Base-by-base conservation (phyloP, 92 coral and sea anemone genomes). In the Phenganax stokvisi region DNA sequence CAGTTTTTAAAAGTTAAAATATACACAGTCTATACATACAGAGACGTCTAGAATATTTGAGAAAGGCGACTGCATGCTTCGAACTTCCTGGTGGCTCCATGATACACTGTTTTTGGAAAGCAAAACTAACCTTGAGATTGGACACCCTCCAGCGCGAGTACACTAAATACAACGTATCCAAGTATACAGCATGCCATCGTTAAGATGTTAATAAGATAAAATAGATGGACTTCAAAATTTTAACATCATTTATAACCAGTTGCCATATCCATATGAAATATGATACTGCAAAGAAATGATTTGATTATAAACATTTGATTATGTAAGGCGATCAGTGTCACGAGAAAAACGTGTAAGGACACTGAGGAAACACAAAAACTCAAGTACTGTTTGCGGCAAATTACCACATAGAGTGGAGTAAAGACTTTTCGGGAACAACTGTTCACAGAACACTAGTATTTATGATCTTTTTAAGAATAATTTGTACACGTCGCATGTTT, bases 241-340 rank as follows among this genome's bases (percentile, higher is more conserved):
- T 66, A 66, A 15, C 72, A 51, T 30, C 51, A 25, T 30, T 6
- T 66, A 9, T 30, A 13, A 66, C 47, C 51, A 66, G 47, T 15
- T 25, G 72, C 72, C 72, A 66, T 66, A 47, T 64, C 16, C 44
- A 66, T 66, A 1, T 27, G 72, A 66, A 66, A 66, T 66, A 25
- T 66, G 72, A 66, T 66, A 37, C 9, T 6, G 25, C 72, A 0
- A 12, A 30, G 31, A 30, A 20, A 66, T 15, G 51, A 4, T 25
- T 27, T 66, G 0, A 66, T 37, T 64, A 64, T 64, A 13, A 64
- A 64, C 28, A 13, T 64, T 1, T 64, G 27, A 3, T 17, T 25
- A 12, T 64, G 70, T 61, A 61, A 15, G 3, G 70, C 47, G 47
- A 37, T 37, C 47, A 37, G 47, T 37, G 47, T 37, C 47, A 37